These are phyloP conservation scores for Caenorhabditis angaria DNA, from an alignment of 2,888 invertebrate genomes.

Conservation along the genomic window DNA sequence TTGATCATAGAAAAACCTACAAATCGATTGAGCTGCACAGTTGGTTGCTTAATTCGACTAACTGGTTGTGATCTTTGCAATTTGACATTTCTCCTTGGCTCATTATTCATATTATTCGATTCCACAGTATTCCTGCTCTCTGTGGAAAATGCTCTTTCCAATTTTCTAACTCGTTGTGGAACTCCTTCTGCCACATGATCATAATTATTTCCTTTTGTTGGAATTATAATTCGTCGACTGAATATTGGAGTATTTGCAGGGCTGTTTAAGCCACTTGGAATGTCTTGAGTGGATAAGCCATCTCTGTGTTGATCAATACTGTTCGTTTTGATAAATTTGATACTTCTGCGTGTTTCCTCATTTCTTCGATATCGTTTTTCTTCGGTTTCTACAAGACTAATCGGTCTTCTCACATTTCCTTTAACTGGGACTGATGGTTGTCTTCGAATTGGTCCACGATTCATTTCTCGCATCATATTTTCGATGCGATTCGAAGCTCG, in stretches of 20 bases:
- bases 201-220: constrained; percentile 28
- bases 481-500: constrained; percentile 40
- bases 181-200: constrained; percentile 35
- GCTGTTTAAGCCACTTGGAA: constrained; percentile 30
- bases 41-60: constrained; percentile 40
- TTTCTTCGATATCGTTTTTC: constrained; percentile 29
- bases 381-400: constrained; percentile 42
- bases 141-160: constrained; percentile 36
- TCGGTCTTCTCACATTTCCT: constrained; percentile 19
- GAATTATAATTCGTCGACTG: constrained; percentile 24
- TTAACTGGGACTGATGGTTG: neutral
- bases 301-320: constrained; percentile 32
- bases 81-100: constrained; percentile 29
- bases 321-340: constrained; percentile 43
- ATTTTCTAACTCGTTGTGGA: constrained; percentile 34
- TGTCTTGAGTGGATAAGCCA: constrained; percentile 28
- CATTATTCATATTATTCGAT: constrained; percentile 31
- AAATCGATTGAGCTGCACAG: constrained; percentile 25
- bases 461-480: constrained; percentile 53
- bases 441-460: constrained; percentile 15
- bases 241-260: constrained; percentile 35
- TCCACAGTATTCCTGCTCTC: constrained; percentile 38
- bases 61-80: constrained; percentile 51
- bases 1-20: constrained; percentile 16
- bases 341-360: constrained; percentile 37